Evolutionary conservation across 2,797 vertebrate species (phyloP).

Genomic region (Lepilemur ruficaudatus): DNA sequence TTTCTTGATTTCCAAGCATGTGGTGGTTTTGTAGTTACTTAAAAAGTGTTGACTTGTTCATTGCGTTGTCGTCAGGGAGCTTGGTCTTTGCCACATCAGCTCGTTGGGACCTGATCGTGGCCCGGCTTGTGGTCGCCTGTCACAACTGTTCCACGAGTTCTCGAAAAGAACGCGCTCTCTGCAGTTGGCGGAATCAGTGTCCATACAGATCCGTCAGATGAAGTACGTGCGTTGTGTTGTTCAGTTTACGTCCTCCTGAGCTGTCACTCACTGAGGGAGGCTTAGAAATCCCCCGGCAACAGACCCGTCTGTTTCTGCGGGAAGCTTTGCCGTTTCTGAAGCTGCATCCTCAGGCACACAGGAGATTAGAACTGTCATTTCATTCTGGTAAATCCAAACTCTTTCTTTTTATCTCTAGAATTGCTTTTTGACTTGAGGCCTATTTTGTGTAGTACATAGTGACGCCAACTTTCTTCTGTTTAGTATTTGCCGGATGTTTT

Average conservation of each 20-base stretch:
- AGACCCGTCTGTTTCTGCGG: fast-evolving
- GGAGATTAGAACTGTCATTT: fast-evolving
- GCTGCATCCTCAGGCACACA: fast-evolving
- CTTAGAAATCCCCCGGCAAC: fast-evolving
- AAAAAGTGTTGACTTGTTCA: background rate
- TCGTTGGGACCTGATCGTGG: background rate
- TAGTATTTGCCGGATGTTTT: background rate
- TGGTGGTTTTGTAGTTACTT: background rate
- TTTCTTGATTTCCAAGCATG: background rate
- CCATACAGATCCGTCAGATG: background rate
- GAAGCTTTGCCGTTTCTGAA: fast-evolving
- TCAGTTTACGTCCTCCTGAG: fast-evolving
- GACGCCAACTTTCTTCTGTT: background rate
- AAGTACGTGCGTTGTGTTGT: fast-evolving
- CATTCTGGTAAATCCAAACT: background rate
- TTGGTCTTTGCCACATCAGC: background rate
- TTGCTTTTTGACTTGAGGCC: background rate
- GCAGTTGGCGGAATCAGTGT: background rate
- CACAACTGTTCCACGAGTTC: fast-evolving
- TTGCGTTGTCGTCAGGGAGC: fast-evolving
- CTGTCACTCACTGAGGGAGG: fast-evolving
- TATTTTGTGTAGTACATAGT: background rate
- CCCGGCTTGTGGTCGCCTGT: fast-evolving
- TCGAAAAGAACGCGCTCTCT: background rate
- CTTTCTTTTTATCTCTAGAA: background rate